Evolutionary conservation across 2,113 vertebrate species (phyloP), one percentile per base, ranked within the genome.

Genomic region (Brachyhypopomus occidentalis): DNA sequence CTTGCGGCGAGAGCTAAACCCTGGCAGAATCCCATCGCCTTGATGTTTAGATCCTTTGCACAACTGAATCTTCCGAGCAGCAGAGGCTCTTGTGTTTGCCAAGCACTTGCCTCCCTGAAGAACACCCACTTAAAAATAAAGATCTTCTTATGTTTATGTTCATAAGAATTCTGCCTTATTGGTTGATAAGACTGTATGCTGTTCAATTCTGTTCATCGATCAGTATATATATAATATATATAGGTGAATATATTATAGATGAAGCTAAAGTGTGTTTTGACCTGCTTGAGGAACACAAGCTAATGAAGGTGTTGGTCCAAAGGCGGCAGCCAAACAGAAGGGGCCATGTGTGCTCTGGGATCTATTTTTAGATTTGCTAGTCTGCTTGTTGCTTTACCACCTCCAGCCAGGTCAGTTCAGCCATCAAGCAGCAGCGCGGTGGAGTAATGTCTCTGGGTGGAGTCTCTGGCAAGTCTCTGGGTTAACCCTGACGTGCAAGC

Each of bases 301-400:
- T 22, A 38, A 19, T 9, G 8, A 59, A 41, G 59, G 48, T 71
- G 12, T 71, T 64, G 22, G 27, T 82, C 20, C 60, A 64, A 30
- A 23, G 6, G 56, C 58, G n/a, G 7, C 38, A 38, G 27, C 8
- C 41, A 41, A 45, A 79, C 8, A 38, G n/a, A 38, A 66, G 25
- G 14, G 4, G 30, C 30, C 30, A 30, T 30, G 30, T 30, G 30
- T 30, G 30, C 56, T 34, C 12, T 71, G 66, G 45, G 45, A 34
- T 36, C 59, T 77, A 71, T 77, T 71, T 77, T 71, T 52, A 63
- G 23, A 63, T 45, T 77, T 25, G 45, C 59, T 48, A 45, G 20
- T 56, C 58, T 48, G 34, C 62, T 48, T 75, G 62, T 77, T 48
- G 41, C 36, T 81, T 74, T 25, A 20, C 5, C 30, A 36, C 66